These are phyloP conservation scores for Microctenopoma steveboyesi DNA, from an alignment of 2,797 vertebrate species.

Conservation along the genomic window DNA sequence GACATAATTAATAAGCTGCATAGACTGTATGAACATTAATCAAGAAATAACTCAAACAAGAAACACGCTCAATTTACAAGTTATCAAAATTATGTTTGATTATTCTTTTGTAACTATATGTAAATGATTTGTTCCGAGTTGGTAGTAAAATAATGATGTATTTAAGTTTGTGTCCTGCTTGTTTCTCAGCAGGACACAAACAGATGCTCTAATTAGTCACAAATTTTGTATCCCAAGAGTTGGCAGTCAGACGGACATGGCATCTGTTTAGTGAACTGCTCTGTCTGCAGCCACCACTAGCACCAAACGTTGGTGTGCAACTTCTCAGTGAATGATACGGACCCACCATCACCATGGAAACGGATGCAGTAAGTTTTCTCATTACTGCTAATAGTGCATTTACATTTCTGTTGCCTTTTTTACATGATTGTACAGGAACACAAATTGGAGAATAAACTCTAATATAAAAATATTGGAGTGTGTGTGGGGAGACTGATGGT, in stretches of 20 bases:
- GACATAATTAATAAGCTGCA: background rate
- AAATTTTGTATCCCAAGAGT: constrained; percentile 40
- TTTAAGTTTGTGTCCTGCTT: background rate
- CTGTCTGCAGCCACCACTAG: constrained; percentile 32
- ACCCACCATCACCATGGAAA: constrained; percentile 82
- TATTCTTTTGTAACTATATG: background rate
- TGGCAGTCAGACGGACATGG: constrained; percentile 55
- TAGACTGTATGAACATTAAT: background rate
- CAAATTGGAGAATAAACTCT: background rate
- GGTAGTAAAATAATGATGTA: background rate
- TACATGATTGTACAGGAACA: background rate
- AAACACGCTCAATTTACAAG: background rate
- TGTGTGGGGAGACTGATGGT: background rate
- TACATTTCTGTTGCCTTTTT: background rate
- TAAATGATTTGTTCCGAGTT: background rate
- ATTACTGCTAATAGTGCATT: background rate
- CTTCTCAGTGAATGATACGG: constrained; percentile 49
- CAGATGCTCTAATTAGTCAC: constrained; percentile 57
- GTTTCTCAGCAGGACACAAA: constrained; percentile 1
- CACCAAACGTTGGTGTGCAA: constrained; percentile 45
- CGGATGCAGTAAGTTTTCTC: constrained; percentile 80
- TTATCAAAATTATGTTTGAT: background rate
- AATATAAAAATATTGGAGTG: background rate
- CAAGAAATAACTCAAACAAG: background rate
- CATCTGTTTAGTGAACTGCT: constrained; percentile 57